Conservation (phyloP, 2,113 vertebrate species). For the Pterocles burchelli region DNA sequence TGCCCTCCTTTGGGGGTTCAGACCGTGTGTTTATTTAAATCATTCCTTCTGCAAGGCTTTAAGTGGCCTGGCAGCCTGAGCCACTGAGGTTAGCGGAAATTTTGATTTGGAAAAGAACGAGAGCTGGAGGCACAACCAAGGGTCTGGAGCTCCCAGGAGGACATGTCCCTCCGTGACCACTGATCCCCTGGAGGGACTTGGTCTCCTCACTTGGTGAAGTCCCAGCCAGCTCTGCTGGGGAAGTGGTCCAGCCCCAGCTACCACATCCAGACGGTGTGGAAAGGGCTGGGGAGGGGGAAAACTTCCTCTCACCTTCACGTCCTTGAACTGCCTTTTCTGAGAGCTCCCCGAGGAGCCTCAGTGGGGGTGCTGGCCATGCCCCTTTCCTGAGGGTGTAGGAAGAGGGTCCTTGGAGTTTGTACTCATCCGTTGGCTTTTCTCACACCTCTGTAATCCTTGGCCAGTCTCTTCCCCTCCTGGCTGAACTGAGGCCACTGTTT, state of each 20-base stretch:
- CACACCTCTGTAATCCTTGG: neutral
- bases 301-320: neutral
- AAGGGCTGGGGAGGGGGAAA: neutral
- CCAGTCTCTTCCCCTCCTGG: neutral
- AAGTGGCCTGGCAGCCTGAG: neutral
- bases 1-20: neutral
- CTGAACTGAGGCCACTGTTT: neutral
- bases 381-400: rapidly evolving
- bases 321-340: neutral
- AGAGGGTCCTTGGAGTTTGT: rapidly evolving
- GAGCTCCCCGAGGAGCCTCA: neutral
- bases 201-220: neutral
- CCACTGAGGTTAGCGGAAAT: neutral
- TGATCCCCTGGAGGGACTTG: rapidly evolving
- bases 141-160: neutral
- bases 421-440: rapidly evolving
- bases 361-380: rapidly evolving
- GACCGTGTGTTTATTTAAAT: neutral
- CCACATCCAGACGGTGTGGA: neutral
- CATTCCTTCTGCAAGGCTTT: neutral
- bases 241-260: neutral
- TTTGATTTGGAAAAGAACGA: neutral
- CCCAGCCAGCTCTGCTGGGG: neutral
- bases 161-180: neutral
- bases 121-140: neutral